Evolutionary conservation across 2,888 invertebrate genomes (phyloP), one percentile per base, ranked within the genome.

Genomic region (Cerceris ruficornis): DNA sequence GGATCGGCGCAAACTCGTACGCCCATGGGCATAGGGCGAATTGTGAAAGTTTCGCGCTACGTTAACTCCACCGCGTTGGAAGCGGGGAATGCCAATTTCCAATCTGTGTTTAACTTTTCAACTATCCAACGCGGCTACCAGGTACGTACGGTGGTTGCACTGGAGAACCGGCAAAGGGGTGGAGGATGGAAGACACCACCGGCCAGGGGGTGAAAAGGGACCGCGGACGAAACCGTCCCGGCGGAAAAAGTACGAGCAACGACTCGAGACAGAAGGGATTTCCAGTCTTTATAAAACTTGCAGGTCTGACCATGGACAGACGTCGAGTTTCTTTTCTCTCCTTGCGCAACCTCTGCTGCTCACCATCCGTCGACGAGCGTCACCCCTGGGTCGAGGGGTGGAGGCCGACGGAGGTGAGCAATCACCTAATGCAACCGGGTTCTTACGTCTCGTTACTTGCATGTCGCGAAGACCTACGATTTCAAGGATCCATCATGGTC

Each of bases 381-480:
- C 14, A n/a, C 15, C 41, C 41, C 46, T 15, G 15, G 8, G 49
- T 49, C n/a, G 17, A 66, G 49, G 65, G 67, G 5, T 50, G 41
- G 75, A 61, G 62, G 62, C 14, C 8, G 43, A 41, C 69, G 52
- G 59, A 61, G 74, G 64, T 77, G 78, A 86, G 88, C 90, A 90
- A 90, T 90, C 90, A 88, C 84, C 88, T 91, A 90, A 91, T 91
- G 90, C 88, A 88, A 85, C 41, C 55, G 57, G 52, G 55, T 54
- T 42, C 64, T 52, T 64, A 54, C 64, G 52, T 64, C 15, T 13
- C 55, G 58, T 41, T 57, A 46, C 68, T 57, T 11, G 54, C 28
- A 11, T 43, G 69, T 28, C 46, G 42, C 60, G 6, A n/a, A 17
- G 59, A 50, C 42, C 14, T 14, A n/a, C 41, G 46, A 55, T 39